Percentiles rank a stretch among this genome's conserved stretches.
phyloP scores from a whole-genome alignment of 2,797 vertebrate genomes.

The Ptychadena robeensis region DNA sequence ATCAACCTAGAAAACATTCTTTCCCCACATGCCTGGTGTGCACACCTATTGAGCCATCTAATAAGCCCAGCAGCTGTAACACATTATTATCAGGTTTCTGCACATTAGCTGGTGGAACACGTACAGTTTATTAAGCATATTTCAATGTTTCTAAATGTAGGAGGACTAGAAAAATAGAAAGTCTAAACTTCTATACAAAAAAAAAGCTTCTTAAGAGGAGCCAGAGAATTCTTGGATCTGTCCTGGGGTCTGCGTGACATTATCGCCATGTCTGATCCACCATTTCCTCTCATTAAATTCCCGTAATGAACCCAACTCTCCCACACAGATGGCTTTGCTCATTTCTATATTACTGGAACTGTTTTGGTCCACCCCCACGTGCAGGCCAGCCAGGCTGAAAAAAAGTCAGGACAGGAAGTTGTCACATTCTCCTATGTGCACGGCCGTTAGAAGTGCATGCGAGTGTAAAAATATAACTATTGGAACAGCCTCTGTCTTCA shows the following conservation, averaged over 20 bases:
- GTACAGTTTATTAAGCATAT: background rate
- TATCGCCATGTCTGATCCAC: conserved; percentile 42
- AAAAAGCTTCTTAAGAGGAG: conserved; percentile 8
- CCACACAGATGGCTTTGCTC: conserved; percentile 59
- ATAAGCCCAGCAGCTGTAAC: conserved; percentile 8
- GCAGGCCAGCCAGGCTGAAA: conserved; percentile 36
- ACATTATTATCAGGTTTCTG: conserved; percentile 12
- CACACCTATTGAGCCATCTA: background rate
- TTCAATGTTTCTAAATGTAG: background rate
- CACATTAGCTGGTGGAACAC: background rate
- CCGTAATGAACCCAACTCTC: conserved; percentile 44
- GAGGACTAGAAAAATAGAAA: background rate
- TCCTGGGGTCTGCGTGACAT: conserved; percentile 31
- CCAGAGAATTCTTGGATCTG: conserved; percentile 10
- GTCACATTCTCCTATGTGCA: conserved; percentile 6
- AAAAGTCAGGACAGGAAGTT: conserved; percentile 1
- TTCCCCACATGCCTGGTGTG: background rate
- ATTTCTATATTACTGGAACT: conserved; percentile 59
- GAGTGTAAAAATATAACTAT: background rate
- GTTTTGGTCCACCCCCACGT: conserved; percentile 47
- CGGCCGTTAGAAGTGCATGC: background rate
- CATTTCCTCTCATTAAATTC: conserved; percentile 40
- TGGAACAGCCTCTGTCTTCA: background rate
- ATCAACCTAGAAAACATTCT: background rate
- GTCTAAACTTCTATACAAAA: background rate